Conservation (phyloP, 2,113 vertebrate genomes). For the Elanoides forficatus region DNA sequence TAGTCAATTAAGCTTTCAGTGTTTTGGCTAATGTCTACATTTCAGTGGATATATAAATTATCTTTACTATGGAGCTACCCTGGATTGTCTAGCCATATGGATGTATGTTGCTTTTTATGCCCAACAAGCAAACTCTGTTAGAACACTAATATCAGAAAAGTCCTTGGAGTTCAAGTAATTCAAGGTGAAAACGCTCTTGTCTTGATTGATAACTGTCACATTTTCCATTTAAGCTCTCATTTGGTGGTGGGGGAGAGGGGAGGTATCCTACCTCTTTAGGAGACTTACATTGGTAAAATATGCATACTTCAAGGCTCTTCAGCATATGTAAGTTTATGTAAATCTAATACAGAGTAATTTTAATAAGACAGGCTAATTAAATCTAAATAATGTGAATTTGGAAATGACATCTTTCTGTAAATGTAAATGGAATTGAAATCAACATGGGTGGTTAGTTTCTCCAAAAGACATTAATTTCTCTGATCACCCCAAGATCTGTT, state of each 20-base stretch:
- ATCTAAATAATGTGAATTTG: background rate
- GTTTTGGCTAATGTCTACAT: background rate
- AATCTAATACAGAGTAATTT: background rate
- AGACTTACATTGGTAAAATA: background rate
- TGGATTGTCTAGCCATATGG: background rate
- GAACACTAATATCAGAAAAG: background rate
- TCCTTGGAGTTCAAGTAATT: background rate
- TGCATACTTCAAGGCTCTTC: background rate
- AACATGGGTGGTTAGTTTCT: background rate
- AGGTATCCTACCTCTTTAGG: background rate
- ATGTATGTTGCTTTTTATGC: background rate
- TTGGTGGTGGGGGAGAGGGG: background rate
- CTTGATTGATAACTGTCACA: background rate
- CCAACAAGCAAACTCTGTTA: background rate
- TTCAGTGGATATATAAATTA: background rate
- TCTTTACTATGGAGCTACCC: background rate
- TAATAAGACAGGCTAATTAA: background rate
- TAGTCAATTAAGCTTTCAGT: background rate
- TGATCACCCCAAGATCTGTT: background rate
- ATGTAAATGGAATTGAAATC: background rate
- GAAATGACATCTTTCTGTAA: background rate
- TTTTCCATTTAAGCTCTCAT: background rate
- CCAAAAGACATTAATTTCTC: background rate
- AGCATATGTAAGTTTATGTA: background rate
- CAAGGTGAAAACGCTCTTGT: background rate